phyloP scores from a whole-genome alignment of 2,797 vertebrate genomes.

The Naso thynnoides region DNA sequence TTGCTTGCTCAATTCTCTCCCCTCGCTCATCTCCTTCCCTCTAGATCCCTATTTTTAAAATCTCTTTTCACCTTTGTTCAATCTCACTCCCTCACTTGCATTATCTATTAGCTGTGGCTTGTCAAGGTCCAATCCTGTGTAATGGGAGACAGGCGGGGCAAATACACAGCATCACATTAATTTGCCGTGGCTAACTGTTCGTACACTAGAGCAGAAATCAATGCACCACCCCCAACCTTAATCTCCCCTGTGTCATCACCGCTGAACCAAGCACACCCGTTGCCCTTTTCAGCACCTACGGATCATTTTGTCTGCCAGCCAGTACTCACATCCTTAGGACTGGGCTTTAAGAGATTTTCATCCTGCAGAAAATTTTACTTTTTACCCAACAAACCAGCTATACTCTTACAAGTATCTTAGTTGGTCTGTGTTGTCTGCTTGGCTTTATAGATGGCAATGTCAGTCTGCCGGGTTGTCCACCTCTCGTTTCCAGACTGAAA shows the following conservation, averaged over 20 bases:
- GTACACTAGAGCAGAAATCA: constrained; percentile 65
- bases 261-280: constrained; percentile 48
- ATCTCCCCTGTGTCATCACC: constrained; percentile 47
- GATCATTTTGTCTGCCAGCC: constrained; percentile 45
- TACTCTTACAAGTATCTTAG: background rate
- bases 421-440: background rate
- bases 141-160: constrained; percentile 75
- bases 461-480: background rate
- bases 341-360: constrained; percentile 6
- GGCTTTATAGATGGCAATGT: background rate
- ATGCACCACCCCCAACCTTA: constrained; percentile 63
- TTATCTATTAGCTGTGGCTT: constrained; percentile 79
- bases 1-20: constrained; percentile 35
- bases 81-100: constrained; percentile 52
- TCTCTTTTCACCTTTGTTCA: constrained; percentile 21
- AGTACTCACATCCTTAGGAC: constrained; percentile 7
- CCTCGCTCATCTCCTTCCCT: background rate
- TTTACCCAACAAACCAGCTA: background rate
- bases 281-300: constrained; percentile 49
- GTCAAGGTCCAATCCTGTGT: constrained; percentile 74
- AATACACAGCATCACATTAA: constrained; percentile 76
- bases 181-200: constrained; percentile 78
- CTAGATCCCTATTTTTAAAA: background rate
- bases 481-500: background rate
- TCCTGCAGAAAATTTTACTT: constrained; percentile 4